Base-by-base conservation (phyloP, 1,140 invertebrate species). In the Cheumatopsyche charites region DNA sequence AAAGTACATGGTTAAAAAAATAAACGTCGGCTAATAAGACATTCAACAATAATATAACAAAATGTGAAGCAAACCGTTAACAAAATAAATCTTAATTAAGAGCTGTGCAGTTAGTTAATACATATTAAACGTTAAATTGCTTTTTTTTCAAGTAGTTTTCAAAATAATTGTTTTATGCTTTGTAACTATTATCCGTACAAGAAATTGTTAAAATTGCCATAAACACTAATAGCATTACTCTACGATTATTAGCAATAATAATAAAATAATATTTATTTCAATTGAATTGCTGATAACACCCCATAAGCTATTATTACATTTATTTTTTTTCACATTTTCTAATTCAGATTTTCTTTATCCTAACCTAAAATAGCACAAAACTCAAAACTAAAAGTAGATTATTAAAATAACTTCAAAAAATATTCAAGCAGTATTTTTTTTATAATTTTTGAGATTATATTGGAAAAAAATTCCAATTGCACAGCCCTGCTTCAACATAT, bases 71-170 rank as follows among this genome's bases (percentile, higher is more conserved):
- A 61, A 61, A 61, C 19, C 23, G 19, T 19, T 13, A 61, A 61
- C 23, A 36, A 21, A 21, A n/a, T n/a, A 5, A 49, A 63, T 23
- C 43, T 66, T 43, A 47, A 47, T 26, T 66, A 66, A 66, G 63
- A 66, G 63, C 63, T 66, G 63, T 66, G 63, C 63, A 66, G 21
- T 47, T 65, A n/a, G 5, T 66, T 47, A n/a, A n/a, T 43, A 21
- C 13, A 25, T 19, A 58, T 25, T 58, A 58, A 23, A 21, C 49
- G n/a, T n/a, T n/a, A n/a, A n/a, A n/a, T n/a, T n/a, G n/a, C n/a
- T n/a, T n/a, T n/a, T n/a, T n/a, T n/a, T n/a, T n/a, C n/a, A n/a
- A n/a, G n/a, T n/a, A n/a, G n/a, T n/a, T 36, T 9, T 4, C 9
- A 36, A 36, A 36, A 36, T 36, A 36, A 36, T 36, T 36, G 9